A percentile compares a stretch with the other conserved stretches of the same genome.
Conservation (phyloP, 35 echinoderm and acorn worm genomes). For the Diadema setosum region DNA sequence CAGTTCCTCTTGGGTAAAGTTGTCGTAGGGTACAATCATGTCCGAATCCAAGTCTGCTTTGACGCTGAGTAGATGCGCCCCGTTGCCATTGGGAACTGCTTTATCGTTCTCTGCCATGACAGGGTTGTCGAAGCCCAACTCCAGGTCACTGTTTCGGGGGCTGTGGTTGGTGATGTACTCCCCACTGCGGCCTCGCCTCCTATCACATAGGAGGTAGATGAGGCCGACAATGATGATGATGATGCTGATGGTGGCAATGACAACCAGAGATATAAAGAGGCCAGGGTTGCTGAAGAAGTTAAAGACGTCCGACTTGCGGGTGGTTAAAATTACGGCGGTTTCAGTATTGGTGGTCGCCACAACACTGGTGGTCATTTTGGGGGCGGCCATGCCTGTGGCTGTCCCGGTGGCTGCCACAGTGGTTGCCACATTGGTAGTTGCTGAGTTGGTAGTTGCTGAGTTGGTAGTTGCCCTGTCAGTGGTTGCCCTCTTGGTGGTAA, state of each 20-base stretch:
- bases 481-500: too few relatives aligned
- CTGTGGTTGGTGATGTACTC: constrained; percentile 59
- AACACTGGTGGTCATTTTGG: too few relatives aligned
- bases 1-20: constrained; percentile 46
- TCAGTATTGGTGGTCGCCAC: too few relatives aligned
- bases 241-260: constrained; percentile 27
- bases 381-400: too few relatives aligned
- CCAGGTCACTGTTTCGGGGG: constrained; percentile 11
- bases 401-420: too few relatives aligned
- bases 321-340: too few relatives aligned
- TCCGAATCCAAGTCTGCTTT: constrained; percentile 12
- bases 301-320: neutral
- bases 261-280: constrained; percentile 55
- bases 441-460: too few relatives aligned
- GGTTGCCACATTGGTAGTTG: too few relatives aligned
- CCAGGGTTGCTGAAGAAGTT: constrained; percentile 11
- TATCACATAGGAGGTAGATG: constrained; percentile 52
- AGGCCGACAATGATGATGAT: constrained; percentile 42
- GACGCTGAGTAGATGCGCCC: constrained; percentile 42
- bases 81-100: constrained; percentile 36
- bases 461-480: too few relatives aligned
- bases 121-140: constrained; percentile 55
- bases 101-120: constrained; percentile 34
- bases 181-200: constrained; percentile 13
- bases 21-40: constrained; percentile 43